phyloP scores from a whole-genome alignment of 2,113 vertebrate species.

The Rhabdornis inornatus region DNA sequence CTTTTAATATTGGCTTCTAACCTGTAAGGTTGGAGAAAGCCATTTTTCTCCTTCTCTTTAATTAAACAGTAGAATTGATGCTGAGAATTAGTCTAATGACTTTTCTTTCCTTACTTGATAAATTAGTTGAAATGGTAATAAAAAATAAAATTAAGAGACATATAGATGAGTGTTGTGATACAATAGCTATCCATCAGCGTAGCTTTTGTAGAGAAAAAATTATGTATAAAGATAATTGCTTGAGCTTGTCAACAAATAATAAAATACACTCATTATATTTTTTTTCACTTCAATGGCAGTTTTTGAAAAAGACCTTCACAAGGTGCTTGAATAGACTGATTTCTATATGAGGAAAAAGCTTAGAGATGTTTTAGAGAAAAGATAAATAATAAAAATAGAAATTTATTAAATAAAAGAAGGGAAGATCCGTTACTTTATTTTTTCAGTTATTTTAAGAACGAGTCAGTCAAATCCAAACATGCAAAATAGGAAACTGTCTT shows the following conservation, averaged over 20 bases:
- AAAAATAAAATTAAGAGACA: constrained; percentile 40
- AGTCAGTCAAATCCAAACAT: not conserved
- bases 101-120: constrained; percentile 46
- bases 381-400: not conserved
- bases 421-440: not conserved
- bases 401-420: not conserved
- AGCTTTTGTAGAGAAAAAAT: constrained; percentile 16
- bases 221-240: not conserved
- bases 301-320: not conserved
- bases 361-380: not conserved
- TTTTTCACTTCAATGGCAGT: not conserved
- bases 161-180: constrained; percentile 19
- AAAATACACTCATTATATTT: not conserved
- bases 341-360: not conserved
- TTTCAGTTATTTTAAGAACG: not conserved
- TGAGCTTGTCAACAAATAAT: constrained; percentile 40
- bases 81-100: constrained; percentile 58
- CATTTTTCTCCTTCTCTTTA: constrained; percentile 58
- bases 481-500: not conserved
- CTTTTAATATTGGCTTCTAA: constrained; percentile 42
- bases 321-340: not conserved
- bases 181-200: constrained; percentile 3
- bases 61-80: constrained; percentile 45
- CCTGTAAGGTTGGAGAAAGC: constrained; percentile 27
- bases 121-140: constrained; percentile 50